Evolutionary conservation across 2,888 invertebrate species (phyloP).

Genomic region (Sesia bembeciformis): DNA sequence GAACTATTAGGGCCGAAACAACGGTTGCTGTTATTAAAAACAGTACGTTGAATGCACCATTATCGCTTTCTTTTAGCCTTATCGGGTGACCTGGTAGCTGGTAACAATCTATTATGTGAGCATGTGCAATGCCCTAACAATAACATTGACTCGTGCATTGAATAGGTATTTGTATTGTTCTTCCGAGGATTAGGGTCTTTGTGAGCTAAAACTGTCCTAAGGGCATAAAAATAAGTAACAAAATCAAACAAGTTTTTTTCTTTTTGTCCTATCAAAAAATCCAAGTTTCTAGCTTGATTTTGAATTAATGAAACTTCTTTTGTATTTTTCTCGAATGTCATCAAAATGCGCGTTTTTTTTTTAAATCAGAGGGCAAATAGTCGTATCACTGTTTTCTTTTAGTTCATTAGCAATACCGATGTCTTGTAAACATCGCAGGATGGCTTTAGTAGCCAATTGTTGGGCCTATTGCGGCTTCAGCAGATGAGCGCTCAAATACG

Average conservation of each 20-base stretch:
- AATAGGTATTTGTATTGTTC: too few species aligned
- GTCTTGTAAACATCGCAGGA: too few species aligned
- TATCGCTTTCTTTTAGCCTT: slow-evolving; percentile 46
- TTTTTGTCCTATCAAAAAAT: neutral
- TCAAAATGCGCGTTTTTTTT: neutral
- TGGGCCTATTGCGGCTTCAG: too few species aligned
- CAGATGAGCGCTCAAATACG: too few species aligned
- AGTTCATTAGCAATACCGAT: too few species aligned
- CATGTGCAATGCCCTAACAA: neutral
- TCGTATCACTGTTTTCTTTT: too few species aligned
- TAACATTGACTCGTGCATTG: neutral
- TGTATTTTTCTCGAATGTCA: neutral
- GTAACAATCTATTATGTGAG: slow-evolving; percentile 5
- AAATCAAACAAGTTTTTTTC: neutral
- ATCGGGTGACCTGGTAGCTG: slow-evolving; percentile 55
- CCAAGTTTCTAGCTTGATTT: neutral
- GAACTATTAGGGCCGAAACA: slow-evolving; percentile 30
- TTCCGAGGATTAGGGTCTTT: too few species aligned
- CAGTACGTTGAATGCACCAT: slow-evolving; percentile 43
- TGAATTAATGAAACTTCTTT: neutral
- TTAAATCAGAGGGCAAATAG: too few species aligned
- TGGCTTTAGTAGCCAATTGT: too few species aligned
- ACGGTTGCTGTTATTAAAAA: slow-evolving; percentile 13
- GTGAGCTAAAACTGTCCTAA: too few species aligned
- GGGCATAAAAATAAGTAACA: too few species aligned